Evolutionary conservation across 1,140 invertebrate genomes (phyloP).

Genomic region (Triops longicaudatus): DNA sequence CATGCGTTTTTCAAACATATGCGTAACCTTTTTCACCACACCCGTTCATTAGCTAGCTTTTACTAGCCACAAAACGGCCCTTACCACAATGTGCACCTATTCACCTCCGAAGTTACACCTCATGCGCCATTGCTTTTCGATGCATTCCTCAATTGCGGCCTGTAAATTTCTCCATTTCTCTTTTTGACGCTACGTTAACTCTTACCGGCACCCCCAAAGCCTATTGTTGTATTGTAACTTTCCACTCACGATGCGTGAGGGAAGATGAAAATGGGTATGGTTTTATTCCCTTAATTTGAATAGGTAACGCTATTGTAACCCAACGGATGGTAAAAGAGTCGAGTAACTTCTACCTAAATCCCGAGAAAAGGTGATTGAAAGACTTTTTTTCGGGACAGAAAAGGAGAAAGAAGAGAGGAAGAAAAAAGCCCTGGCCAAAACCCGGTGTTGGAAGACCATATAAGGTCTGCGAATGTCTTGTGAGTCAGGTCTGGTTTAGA

Average conservation of each 20-base stretch:
- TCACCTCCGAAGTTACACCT: neutral
- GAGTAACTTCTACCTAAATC: neutral
- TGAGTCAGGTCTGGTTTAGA: conserved; percentile 3
- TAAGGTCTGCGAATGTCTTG: conserved; percentile 4
- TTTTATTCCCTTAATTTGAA: neutral
- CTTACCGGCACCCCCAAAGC: neutral
- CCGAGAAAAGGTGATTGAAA: neutral
- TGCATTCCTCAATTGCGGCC: neutral
- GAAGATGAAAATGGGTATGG: neutral
- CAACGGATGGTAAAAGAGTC: neutral
- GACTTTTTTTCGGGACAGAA: neutral
- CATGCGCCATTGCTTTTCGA: neutral
- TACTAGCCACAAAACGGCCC: neutral
- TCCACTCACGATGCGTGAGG: no score
- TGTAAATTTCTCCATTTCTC: neutral
- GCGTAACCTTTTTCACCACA: neutral
- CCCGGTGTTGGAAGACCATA: neutral
- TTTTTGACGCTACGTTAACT: neutral
- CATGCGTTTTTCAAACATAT: neutral
- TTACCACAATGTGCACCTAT: neutral
- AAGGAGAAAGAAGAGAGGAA: no score
- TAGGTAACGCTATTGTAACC: neutral
- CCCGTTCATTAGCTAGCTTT: neutral
- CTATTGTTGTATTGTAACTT: neutral
- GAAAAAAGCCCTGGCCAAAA: neutral